Evolutionary conservation across 2,113 vertebrate species (phyloP).

Genomic region (Anhinga rufa): DNA sequence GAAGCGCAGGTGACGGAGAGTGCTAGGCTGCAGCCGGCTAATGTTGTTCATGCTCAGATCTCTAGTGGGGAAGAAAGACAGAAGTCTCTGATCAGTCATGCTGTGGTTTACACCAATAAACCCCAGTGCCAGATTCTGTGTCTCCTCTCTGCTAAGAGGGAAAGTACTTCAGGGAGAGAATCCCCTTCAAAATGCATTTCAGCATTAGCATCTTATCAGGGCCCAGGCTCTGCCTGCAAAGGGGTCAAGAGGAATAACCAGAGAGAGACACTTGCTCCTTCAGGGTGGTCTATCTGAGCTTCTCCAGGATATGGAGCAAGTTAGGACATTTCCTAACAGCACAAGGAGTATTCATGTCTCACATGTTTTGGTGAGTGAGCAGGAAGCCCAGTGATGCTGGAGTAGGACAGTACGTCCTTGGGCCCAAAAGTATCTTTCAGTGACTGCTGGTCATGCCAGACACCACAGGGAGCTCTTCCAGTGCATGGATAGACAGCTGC

Average conservation of each 20-base stretch:
- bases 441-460: background rate
- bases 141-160: background rate
- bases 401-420: background rate
- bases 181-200: background rate
- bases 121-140: background rate
- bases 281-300: background rate
- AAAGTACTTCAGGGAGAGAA: background rate
- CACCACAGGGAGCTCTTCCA: background rate
- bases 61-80: conserved; percentile 61
- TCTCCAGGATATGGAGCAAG: background rate
- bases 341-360: background rate
- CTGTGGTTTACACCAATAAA: background rate
- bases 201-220: background rate
- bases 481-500: background rate
- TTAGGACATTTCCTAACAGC: background rate
- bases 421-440: background rate
- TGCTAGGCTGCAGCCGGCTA: conserved; percentile 79
- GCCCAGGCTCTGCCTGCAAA: background rate
- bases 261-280: background rate
- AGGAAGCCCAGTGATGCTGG: background rate
- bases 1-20: conserved; percentile 85
- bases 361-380: background rate
- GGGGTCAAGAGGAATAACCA: background rate
- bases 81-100: background rate
- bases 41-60: conserved; percentile 99